Percentiles rank a stretch among this genome's conserved stretches.
Conservation (phyloP, 2,888 invertebrate species). For the Tenthredo distinguenda region DNA sequence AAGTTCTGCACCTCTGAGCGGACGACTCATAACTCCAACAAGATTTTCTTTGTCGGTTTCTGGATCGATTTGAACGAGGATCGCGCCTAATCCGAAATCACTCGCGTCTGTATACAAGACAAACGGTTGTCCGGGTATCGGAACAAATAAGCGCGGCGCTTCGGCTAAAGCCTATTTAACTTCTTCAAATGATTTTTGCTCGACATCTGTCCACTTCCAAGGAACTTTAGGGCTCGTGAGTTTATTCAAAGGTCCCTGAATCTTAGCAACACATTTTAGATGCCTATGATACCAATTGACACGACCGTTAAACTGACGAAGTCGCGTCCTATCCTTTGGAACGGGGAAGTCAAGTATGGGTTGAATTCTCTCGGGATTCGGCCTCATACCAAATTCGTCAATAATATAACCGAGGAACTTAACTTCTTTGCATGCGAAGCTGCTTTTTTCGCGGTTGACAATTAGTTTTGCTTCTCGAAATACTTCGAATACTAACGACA, state of each 20-base stretch:
- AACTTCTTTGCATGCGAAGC: constrained; percentile 46
- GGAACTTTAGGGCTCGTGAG: constrained; percentile 20
- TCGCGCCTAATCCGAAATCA: constrained; percentile 57
- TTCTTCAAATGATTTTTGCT: constrained; percentile 55
- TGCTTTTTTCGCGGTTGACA: constrained; percentile 57
- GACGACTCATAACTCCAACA: constrained; percentile 54
- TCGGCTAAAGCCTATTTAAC: constrained; percentile 50
- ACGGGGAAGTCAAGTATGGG: constrained; percentile 45
- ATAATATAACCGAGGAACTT: constrained; percentile 54
- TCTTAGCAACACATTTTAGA: background rate
- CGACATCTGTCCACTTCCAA: constrained; percentile 40
- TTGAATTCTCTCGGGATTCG: constrained; percentile 57
- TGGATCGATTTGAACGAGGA: constrained; percentile 55
- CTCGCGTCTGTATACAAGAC: constrained; percentile 56
- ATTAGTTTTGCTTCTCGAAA: constrained; percentile 53
- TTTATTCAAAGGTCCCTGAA: constrained; percentile 36
- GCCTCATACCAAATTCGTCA: constrained; percentile 55
- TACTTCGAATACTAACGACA: constrained; percentile 16
- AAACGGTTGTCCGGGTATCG: constrained; percentile 54
- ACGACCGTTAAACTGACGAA: constrained; percentile 28
- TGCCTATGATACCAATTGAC: constrained; percentile 53
- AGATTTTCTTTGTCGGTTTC: constrained; percentile 49
- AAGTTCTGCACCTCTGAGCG: constrained; percentile 56
- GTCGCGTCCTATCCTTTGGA: constrained; percentile 12
- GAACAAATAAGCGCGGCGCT: constrained; percentile 50